A percentile compares a stretch with the other conserved stretches of the same genome.
Conservation (phyloP, 1,140 invertebrate genomes). For the Calliphora vicina region DNA sequence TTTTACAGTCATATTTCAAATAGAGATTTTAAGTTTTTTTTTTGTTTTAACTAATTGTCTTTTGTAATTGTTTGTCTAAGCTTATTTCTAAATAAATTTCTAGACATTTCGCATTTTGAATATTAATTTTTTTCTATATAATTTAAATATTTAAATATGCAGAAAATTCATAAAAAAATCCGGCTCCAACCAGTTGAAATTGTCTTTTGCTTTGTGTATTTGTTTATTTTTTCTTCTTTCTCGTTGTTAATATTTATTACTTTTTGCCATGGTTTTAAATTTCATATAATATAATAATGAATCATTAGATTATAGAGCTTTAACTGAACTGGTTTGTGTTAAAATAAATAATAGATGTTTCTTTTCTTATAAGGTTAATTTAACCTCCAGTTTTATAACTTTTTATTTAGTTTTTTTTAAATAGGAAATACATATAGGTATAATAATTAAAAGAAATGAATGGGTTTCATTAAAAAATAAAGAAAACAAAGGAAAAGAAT, state of each 20-base stretch:
- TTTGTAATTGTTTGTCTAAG: too few species aligned
- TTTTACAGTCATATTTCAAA: too few species aligned
- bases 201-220: background rate
- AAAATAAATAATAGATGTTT: background rate
- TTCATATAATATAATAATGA: background rate
- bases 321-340: background rate
- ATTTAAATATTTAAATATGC: background rate
- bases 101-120: constrained; percentile 4
- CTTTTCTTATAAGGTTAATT: background rate
- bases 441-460: background rate
- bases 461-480: background rate
- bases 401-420: too few species aligned
- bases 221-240: background rate
- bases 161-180: background rate
- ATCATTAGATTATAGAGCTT: background rate
- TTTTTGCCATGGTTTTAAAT: background rate
- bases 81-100: constrained; percentile 18
- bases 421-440: too few species aligned
- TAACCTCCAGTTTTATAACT: background rate
- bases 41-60: too few species aligned
- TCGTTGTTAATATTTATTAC: background rate
- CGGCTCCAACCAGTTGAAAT: background rate
- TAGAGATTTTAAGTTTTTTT: too few species aligned
- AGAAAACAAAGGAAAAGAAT: too few species aligned
- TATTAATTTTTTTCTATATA: background rate